Base-by-base conservation (phyloP, 2,888 invertebrate species). In the Heliconius sara region DNA sequence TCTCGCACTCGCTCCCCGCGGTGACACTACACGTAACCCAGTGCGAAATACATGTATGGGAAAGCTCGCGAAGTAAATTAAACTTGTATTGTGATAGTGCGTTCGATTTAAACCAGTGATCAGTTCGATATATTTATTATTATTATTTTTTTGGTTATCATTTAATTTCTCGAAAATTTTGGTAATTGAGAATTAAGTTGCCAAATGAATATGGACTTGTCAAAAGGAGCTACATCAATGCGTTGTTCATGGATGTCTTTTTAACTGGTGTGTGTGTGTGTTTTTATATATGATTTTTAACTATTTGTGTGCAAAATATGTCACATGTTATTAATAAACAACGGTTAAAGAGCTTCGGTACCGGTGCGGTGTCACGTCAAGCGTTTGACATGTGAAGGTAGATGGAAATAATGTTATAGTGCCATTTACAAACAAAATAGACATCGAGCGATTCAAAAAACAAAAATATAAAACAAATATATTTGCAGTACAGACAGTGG, bases 211-310 rank as follows among this genome's bases (percentile, higher is more conserved):
- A 95, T 95, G 95, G 93, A 94, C 95, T 95, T 95, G 93, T 90
- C 91, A 88, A 87, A 90, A 91, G 93, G 92, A 94, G 88, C 91
- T 86, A 92, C 91, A 90, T 95, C 95, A 95, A 94, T 95, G 95
- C 93, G 89, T 93, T 95, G 93, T 95, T 95, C 95, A 95, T 95
- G 95, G 95, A 95, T 95, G 94, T 95, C 92, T 92, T 94, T 93
- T 94, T 95, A 94, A 95, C 91, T 90, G 95, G 95, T 95, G 93
- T 91, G 95, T 95, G 95, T 95, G 52, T 52, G 19, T 52, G 19
- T 52, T 39, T 39, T 47, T 89, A 80, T 86, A 87, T 89, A 86
- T 82, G 78, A 72, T 52, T 76, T 39, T 79, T 52, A 39, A 57
- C 70, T 73, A 76, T 78, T 82, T 77, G 57, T 75, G 70, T 77